Evolutionary conservation across 2,113 vertebrate genomes (phyloP), one percentile per base, ranked within the genome.

Genomic region (Peromyscus californicus): DNA sequence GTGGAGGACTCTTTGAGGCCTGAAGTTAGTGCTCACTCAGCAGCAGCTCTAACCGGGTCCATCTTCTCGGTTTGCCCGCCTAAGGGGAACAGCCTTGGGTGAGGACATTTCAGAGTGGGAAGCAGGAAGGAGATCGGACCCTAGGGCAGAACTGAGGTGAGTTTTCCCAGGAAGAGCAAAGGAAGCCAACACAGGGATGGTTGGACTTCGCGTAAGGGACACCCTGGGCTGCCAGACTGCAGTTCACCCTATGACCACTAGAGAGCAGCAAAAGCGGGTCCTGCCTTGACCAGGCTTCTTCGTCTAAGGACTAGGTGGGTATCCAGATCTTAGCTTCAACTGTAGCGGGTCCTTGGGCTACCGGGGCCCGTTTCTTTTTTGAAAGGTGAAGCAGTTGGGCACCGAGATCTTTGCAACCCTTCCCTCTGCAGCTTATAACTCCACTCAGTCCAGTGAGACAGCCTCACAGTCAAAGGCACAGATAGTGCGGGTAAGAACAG

Each of bases 211-310:
- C 0, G 15, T 10, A 1, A 33, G 3, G 15, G 8, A 74, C 26
- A 1, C 0, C 5, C 22, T 1, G 17, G 11, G 69, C 42, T 1
- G 21, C 69, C n/a, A 86, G 93, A 1, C 15, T 22, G 90, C 85
- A 70, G 51, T 90, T 29, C 84, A 54, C 42, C 1, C 0, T 89
- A 0, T 33, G 42, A 67, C 82, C 97, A 96, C 86, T 26, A 96
- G 97, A 54, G 78, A 36, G 67, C 21, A 97, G 97, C 45, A 74
- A 15, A 65, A 87, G 70, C 85, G 94, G 90, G 42, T 86, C 93
- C 29, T n/a, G 39, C 65, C 8, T 74, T 29, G 13, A 57, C 21
- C 22, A 19, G 83, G 65, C 0, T 65, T 17, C 31, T 3, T 36
- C 67, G 0, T 4, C 7, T 75, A 19, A 76, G 48, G 22, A 39